Base-by-base conservation (phyloP, 2,888 invertebrate species). In the Chironomus tentans region DNA sequence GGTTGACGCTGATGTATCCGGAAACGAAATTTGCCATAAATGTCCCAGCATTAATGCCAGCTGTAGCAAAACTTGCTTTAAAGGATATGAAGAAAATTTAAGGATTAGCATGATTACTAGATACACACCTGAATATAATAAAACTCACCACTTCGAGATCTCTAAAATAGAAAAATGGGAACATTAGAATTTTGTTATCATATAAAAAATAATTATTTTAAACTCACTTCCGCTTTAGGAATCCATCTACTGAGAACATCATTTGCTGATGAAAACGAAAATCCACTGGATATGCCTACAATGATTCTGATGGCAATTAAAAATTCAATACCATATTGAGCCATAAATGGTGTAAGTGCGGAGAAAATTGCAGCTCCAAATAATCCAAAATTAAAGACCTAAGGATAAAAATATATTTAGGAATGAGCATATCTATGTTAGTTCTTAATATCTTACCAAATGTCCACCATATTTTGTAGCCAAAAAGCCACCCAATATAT, bases 41-140 rank as follows among this genome's bases (percentile, higher is more conserved):
- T 0, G 92, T 92, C 48, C 92, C 92, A 0, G 90, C 88, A 82
- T 91, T 92, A 81, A 90, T 90, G 68, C 92, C 92, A 77, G 91
- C 91, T 84, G 46, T 50, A 7, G 15, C 10, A 15, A 68, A 56
- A 7, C 68, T 68, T 21, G 48, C 74, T 47, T 5, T 10, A 2
- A 28, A 24, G 22, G 22, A 24, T 3, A 24, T 24, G 3, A 24
- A 24, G 22, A 28, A 28, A 4, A 28, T 28, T 28, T 28, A 6
- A n/a, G n/a, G n/a, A n/a, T n/a, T n/a, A n/a, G n/a, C n/a, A n/a
- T n/a, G n/a, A n/a, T n/a, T n/a, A n/a, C n/a, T n/a, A n/a, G n/a
- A n/a, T n/a, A n/a, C n/a, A n/a, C n/a, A n/a, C n/a, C n/a, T n/a
- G 28, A 28, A 4, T n/a, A 2, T 10, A 10, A 10, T 10, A 7